A percentile compares a stretch with the other conserved stretches of the same genome.
phyloP scores from a whole-genome alignment of 2,797 vertebrate genomes.

The Odontamblyopus lacepedii region DNA sequence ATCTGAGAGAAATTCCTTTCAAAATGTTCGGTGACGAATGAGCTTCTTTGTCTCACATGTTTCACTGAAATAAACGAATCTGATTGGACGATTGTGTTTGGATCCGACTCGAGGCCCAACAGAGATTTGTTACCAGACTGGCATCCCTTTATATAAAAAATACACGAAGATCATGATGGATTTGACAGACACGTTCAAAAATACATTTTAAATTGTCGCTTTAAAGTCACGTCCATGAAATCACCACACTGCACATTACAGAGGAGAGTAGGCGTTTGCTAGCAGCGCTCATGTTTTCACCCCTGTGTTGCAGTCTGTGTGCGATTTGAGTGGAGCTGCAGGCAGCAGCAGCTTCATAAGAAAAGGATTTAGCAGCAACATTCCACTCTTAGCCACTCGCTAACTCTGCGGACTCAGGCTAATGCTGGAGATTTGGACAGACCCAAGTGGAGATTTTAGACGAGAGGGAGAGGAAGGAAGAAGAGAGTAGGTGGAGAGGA shows the following conservation, averaged over 20 bases:
- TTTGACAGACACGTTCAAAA: not conserved
- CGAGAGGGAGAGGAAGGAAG: not conserved
- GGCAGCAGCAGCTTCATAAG: constrained; percentile 1
- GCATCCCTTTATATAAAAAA: too few relatives aligned
- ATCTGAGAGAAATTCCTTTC: too few relatives aligned
- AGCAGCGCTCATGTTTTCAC: not conserved
- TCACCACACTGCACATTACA: not conserved
- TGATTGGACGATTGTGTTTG: too few relatives aligned
- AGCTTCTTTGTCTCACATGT: too few relatives aligned
- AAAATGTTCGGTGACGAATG: too few relatives aligned
- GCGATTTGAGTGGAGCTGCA: not conserved
- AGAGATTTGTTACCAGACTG: too few relatives aligned
- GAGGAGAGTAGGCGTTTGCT: not conserved
- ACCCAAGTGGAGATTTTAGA: constrained; percentile 26
- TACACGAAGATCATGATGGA: too few relatives aligned
- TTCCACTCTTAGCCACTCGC: constrained; percentile 9
- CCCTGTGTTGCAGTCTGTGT: not conserved
- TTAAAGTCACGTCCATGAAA: not conserved
- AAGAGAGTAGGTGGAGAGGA: too few relatives aligned
- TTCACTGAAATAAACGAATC: too few relatives aligned
- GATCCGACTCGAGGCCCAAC: too few relatives aligned
- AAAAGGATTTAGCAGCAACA: constrained; percentile 6
- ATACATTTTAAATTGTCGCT: not conserved
- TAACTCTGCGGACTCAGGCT: not conserved
- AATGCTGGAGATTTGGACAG: not conserved